These are phyloP conservation scores for Serripes groenlandicus DNA, from an alignment of 2,888 invertebrate genomes.

Conservation along the genomic window DNA sequence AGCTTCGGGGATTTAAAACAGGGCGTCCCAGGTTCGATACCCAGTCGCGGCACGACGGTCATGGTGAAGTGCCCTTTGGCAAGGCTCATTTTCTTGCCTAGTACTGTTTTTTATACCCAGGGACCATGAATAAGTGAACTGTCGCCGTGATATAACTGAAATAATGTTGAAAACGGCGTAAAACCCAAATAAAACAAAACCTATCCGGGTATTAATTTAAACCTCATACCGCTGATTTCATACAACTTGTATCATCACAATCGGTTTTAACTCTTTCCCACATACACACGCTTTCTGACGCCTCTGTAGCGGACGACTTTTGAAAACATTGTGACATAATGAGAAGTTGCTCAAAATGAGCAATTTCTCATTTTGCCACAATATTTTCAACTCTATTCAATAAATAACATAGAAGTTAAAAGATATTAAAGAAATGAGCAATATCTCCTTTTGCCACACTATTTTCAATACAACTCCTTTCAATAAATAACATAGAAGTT, in stretches of 20 bases:
- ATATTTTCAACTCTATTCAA: not conserved
- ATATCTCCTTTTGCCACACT: not conserved
- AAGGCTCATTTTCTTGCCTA: too few relatives aligned
- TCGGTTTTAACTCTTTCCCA: not conserved
- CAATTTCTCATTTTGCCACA: constrained; percentile 2
- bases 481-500: too few relatives aligned
- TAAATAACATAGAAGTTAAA: not conserved
- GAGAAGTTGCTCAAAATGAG: not conserved
- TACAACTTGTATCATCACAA: not conserved
- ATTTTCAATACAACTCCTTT: too few relatives aligned
- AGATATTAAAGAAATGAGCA: not conserved
- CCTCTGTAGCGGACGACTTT: not conserved
- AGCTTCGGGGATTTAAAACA: too few relatives aligned
- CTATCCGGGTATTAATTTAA: not conserved
- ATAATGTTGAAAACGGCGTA: not conserved
- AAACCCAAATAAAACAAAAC: not conserved
- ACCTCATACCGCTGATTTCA: not conserved
- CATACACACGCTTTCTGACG: not conserved
- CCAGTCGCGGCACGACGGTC: too few relatives aligned
- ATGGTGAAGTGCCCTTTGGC: too few relatives aligned
- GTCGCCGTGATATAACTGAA: too few relatives aligned
- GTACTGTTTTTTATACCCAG: too few relatives aligned
- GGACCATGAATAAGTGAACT: too few relatives aligned
- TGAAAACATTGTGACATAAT: not conserved
- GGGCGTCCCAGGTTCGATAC: too few relatives aligned